Base-by-base conservation (phyloP, 1,140 invertebrate genomes). In the Pemphigus obesinymphae region DNA sequence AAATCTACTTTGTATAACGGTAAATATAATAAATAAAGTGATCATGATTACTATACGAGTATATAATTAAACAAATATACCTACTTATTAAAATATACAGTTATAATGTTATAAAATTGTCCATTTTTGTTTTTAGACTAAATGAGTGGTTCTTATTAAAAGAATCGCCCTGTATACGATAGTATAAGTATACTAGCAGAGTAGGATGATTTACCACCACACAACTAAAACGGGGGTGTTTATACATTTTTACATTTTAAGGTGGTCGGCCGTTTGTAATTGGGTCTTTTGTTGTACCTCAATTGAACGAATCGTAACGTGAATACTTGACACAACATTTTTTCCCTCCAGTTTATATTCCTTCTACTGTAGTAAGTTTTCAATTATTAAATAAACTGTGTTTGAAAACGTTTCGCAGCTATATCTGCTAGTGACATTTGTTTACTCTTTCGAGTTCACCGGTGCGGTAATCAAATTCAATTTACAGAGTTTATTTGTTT, bases 371-470 rank as follows among this genome's bases (percentile, higher is more conserved):
- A 17, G 53, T 61, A 80, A 80, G 76, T 80, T 80, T 58, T 80
- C 76, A 58, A 61, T 80, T 80, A 80, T 80, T 50, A 50, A 73
- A 73, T n/a, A 73, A 73, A 73, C 70, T 50, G 70, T 50, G 70
- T 73, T 55, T 80, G 76, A 40, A 80, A 80, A 80, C 76, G 76
- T 55, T 61, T 80, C 53, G 50, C 11, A 63, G 26, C 34, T 45
- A 50, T 80, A 63, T 55, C 76, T 80, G 76, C 76, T 8, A 43
- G 76, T 80, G 76, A 80, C 76, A 80, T 63, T 80, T 80, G 76
- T 80, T 80, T 80, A 80, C 76, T 80, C 76, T 80, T 80, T 80
- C 76, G 37, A 80, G 76, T 80, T 80, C 55, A 80, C 76, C 76
- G 53, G 76, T 43, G 76, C 76, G 76, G 55, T 29, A 80, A 80